Evolutionary conservation across 1,140 invertebrate genomes (phyloP).

Genomic region (Panagrolaimus sp.): DNA sequence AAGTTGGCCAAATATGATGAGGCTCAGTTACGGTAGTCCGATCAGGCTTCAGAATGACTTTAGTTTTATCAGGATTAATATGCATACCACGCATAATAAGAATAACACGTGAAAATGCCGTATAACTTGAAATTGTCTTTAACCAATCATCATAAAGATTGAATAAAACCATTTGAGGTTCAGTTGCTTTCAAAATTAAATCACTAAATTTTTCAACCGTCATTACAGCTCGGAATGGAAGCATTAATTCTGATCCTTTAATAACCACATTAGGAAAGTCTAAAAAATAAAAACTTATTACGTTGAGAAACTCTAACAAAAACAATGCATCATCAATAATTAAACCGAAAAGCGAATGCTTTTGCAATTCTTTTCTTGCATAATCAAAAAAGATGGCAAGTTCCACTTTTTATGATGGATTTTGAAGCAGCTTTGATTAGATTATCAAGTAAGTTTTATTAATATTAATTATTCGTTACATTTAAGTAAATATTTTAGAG

Average conservation of each 20-base stretch:
- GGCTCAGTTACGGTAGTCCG: conserved; percentile 96
- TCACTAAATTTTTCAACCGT: conserved; percentile 96
- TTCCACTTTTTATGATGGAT: too few relatives aligned
- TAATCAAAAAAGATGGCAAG: too few relatives aligned
- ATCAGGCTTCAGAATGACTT: conserved; percentile 94
- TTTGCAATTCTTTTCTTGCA: too few relatives aligned
- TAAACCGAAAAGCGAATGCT: conserved; percentile 96
- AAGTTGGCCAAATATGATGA: conserved; percentile 97
- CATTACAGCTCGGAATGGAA: conserved; percentile 97
- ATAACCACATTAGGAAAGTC: conserved; percentile 99
- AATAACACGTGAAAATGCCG: conserved; percentile 93
- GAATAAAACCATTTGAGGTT: conserved; percentile 99
- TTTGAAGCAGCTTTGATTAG: too few relatives aligned
- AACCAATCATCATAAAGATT: conserved; percentile 99
- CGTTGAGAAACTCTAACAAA: too few relatives aligned
- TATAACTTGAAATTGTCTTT: conserved; percentile 65
- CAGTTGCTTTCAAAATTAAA: conserved; percentile 94
- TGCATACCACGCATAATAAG: conserved; percentile 91
- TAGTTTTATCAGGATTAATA: conserved; percentile 97
- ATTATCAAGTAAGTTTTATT: too few relatives aligned
- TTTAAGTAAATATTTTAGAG: too few relatives aligned
- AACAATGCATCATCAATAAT: too few relatives aligned
- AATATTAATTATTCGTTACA: too few relatives aligned
- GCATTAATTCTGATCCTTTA: conserved; percentile 94
- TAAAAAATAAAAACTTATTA: conserved; percentile 59